Conservation (phyloP, 2,888 invertebrate genomes). For the Gymnocheta viridis region DNA sequence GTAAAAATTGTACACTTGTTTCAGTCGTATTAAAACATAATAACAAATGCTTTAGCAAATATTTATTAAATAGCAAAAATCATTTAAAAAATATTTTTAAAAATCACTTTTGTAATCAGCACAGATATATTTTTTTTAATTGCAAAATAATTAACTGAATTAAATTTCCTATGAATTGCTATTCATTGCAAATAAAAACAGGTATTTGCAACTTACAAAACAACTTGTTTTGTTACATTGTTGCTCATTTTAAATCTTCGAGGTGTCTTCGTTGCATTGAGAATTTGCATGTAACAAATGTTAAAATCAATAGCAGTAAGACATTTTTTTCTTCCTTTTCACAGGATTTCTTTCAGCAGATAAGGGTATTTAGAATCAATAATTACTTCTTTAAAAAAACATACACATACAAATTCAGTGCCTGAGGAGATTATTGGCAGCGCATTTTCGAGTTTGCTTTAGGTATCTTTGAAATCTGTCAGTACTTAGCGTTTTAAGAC, state of each 20-base stretch:
- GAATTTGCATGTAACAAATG: slow-evolving; percentile 8
- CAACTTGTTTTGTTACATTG: slow-evolving; percentile 7
- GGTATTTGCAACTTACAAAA: neutral
- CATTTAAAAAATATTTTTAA: neutral
- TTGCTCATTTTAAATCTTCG: neutral
- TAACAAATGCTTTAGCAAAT: slow-evolving; percentile 7
- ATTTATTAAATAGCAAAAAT: slow-evolving; percentile 24
- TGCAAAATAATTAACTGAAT: slow-evolving; percentile 34
- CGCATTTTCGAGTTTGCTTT: neutral
- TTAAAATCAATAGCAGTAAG: slow-evolving; percentile 11
- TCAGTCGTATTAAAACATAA: neutral
- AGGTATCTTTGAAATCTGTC: slow-evolving; percentile 9
- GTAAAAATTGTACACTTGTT: neutral
- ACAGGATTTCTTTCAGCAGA: slow-evolving; percentile 1
- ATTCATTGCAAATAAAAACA: neutral
- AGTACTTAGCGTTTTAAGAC: neutral
- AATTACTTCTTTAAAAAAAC: slow-evolving; percentile 17
- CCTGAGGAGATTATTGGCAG: neutral
- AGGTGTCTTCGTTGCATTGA: slow-evolving; percentile 18
- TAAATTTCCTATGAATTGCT: slow-evolving; percentile 6
- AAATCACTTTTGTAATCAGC: slow-evolving; percentile 23
- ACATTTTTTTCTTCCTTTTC: neutral
- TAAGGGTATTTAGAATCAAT: slow-evolving; percentile 26
- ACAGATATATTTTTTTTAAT: slow-evolving; percentile 22
- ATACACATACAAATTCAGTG: neutral